Percentiles rank a stretch among this genome's conserved stretches.
Conservation (phyloP, 2,888 invertebrate genomes). For the Metopia argyrocephala region DNA sequence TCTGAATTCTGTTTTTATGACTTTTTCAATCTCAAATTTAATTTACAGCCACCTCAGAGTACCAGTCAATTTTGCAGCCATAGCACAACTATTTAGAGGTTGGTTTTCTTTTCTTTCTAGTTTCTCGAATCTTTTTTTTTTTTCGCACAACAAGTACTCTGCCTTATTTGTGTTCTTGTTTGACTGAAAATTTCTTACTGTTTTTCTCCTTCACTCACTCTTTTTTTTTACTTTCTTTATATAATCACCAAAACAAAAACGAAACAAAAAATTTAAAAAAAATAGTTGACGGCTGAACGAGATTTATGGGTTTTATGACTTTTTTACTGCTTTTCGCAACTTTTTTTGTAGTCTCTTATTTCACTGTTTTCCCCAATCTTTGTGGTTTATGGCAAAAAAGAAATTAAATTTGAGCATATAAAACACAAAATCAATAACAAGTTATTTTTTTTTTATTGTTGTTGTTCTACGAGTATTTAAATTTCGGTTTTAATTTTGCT, state of each 20-base stretch:
- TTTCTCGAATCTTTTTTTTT: slow-evolving; percentile 1
- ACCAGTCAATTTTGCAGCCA: background rate
- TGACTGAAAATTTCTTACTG: background rate
- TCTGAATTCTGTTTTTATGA: slow-evolving; percentile 33
- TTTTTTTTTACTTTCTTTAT: background rate
- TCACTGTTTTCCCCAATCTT: background rate
- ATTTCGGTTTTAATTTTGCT: slow-evolving; percentile 10
- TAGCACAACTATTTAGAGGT: slow-evolving; percentile 18
- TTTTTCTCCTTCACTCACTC: background rate
- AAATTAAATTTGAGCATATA: slow-evolving; percentile 10
- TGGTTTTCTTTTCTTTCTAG: background rate
- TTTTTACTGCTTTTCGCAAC: slow-evolving; percentile 24
- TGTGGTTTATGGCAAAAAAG: slow-evolving; percentile 12
- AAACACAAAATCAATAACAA: slow-evolving; percentile 51
- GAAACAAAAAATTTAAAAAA: background rate
- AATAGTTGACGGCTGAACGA: slow-evolving; percentile 14
- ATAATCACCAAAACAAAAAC: slow-evolving; percentile 19
- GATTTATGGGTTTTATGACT: slow-evolving; percentile 62
- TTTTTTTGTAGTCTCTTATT: slow-evolving; percentile 4
- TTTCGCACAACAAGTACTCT: slow-evolving; percentile 22
- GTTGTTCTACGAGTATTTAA: background rate
- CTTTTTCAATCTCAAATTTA: slow-evolving; percentile 32
- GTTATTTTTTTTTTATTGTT: slow-evolving; percentile 32
- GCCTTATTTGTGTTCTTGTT: background rate
- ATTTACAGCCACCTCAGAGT: background rate